Conservation (phyloP, 2,888 invertebrate genomes). For the Watsonalla cultraria region DNA sequence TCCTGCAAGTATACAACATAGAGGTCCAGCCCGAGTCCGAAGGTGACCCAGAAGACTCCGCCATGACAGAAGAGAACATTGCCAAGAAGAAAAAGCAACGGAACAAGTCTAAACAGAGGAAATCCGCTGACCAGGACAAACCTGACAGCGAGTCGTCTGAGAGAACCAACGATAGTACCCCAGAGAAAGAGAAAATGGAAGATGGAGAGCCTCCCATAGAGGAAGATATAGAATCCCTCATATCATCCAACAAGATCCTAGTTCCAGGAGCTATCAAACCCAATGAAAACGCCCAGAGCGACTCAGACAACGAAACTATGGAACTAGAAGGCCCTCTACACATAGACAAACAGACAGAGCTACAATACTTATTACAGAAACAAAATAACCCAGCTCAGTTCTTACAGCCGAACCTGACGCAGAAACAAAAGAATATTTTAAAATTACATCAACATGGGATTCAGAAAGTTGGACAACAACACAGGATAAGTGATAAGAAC, state of each 20-base stretch:
- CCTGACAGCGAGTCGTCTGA: slow-evolving; percentile 57
- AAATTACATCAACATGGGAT: slow-evolving; percentile 55
- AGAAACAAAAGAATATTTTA: slow-evolving; percentile 56
- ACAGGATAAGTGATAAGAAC: slow-evolving; percentile 64
- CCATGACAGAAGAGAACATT: slow-evolving; percentile 40
- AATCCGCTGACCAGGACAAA: slow-evolving; percentile 60
- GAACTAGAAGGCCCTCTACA: slow-evolving; percentile 55
- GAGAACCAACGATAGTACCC: slow-evolving; percentile 53
- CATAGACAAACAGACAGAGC: slow-evolving; percentile 68
- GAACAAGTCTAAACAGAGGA: slow-evolving; percentile 60
- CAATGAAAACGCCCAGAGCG: slow-evolving; percentile 40
- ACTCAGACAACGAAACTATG: slow-evolving; percentile 48
- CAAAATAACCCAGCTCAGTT: slow-evolving; percentile 74
- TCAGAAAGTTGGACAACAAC: slow-evolving; percentile 58
- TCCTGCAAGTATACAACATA: slow-evolving; percentile 86
- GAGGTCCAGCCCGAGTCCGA: slow-evolving; percentile 80
- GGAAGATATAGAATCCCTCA: slow-evolving; percentile 73
- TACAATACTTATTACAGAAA: slow-evolving; percentile 68
- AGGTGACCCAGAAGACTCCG: slow-evolving; percentile 59
- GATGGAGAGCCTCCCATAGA: slow-evolving; percentile 40
- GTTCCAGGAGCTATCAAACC: slow-evolving; percentile 55
- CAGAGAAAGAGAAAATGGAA: slow-evolving; percentile 51
- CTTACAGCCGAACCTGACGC: slow-evolving; percentile 56
- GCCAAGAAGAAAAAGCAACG: slow-evolving; percentile 61
- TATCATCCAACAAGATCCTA: slow-evolving; percentile 70